Evolutionary conservation across 2,888 invertebrate species (phyloP).

Genomic region (Leucoma salicis): DNA sequence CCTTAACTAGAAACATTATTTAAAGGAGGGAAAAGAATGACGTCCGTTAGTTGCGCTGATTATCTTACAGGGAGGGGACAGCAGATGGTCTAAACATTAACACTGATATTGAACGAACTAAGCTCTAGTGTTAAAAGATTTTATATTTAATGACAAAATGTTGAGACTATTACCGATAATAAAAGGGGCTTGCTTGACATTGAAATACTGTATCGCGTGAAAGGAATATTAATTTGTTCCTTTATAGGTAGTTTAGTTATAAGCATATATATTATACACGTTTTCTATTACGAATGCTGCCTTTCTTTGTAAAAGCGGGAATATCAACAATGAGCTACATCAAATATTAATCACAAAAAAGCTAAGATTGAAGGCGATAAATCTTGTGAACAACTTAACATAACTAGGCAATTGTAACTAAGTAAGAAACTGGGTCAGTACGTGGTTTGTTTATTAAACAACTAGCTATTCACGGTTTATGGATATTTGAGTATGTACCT

Average conservation of each 20-base stretch:
- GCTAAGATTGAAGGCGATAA: slow-evolving; percentile 19
- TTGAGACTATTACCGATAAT: slow-evolving; percentile 26
- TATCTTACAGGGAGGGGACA: slow-evolving; percentile 44
- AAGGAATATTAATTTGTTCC: slow-evolving; percentile 29
- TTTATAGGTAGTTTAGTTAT: slow-evolving; percentile 1
- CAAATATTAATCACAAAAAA: slow-evolving; percentile 19
- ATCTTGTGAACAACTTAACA: slow-evolving; percentile 17
- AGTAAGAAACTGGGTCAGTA: slow-evolving; percentile 11
- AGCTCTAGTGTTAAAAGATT: slow-evolving; percentile 35
- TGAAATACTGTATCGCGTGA: slow-evolving; percentile 26
- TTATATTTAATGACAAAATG: slow-evolving; percentile 29
- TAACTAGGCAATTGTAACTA: background rate
- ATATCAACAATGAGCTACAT: slow-evolving; percentile 17
- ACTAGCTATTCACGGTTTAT: slow-evolving; percentile 3
- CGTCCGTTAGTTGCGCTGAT: slow-evolving; percentile 58
- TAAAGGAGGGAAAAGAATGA: slow-evolving; percentile 48
- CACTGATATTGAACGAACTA: slow-evolving; percentile 46
- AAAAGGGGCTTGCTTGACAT: slow-evolving; percentile 8
- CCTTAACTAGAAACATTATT: slow-evolving; percentile 51
- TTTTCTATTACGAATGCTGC: too few relatives aligned
- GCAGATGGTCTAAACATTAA: slow-evolving; percentile 62
- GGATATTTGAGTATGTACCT: background rate
- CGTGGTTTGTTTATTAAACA: slow-evolving; percentile 14
- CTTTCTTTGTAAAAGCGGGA: too few relatives aligned
- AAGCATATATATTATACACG: too few relatives aligned